Conservation (phyloP, 1,140 invertebrate species). For the Scaptodrosophila lebanonensis region DNA sequence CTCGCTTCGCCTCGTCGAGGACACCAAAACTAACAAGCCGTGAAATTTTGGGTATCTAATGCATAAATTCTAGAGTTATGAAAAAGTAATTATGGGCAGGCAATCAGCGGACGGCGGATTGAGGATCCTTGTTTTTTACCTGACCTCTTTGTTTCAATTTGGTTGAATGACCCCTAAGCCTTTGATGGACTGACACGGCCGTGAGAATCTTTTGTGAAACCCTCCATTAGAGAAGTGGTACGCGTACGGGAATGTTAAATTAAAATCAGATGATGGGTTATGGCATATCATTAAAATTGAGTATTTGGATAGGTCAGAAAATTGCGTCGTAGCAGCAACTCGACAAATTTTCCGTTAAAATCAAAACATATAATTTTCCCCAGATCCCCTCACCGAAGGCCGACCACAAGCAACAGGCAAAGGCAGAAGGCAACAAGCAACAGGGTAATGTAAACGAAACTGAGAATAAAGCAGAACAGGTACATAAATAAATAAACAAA, state of each 20-base stretch:
- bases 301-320: constrained; percentile 42
- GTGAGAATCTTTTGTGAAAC: constrained; percentile 51
- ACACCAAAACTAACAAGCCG: constrained; percentile 55
- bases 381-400: too few relatives aligned
- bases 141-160: not conserved
- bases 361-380: constrained; percentile 70
- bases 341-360: constrained; percentile 60
- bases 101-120: not conserved
- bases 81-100: constrained; percentile 55
- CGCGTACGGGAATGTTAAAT: constrained; percentile 54
- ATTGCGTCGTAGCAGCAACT: constrained; percentile 32
- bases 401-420: constrained; percentile 9
- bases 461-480: not conserved
- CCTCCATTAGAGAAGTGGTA: constrained; percentile 48
- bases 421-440: not conserved
- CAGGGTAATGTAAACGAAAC: too few relatives aligned
- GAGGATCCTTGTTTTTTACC: constrained; percentile 19
- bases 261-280: constrained; percentile 65
- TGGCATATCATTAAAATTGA: constrained; percentile 64
- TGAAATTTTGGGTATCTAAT: constrained; percentile 59
- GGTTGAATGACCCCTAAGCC: constrained; percentile 57
- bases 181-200: constrained; percentile 22
- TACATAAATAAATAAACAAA: too few relatives aligned
- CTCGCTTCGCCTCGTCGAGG: constrained; percentile 18
- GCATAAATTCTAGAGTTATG: constrained; percentile 55